Conservation (phyloP, 92 coral and sea anemone species). For the Parazoanthus atlanticus region DNA sequence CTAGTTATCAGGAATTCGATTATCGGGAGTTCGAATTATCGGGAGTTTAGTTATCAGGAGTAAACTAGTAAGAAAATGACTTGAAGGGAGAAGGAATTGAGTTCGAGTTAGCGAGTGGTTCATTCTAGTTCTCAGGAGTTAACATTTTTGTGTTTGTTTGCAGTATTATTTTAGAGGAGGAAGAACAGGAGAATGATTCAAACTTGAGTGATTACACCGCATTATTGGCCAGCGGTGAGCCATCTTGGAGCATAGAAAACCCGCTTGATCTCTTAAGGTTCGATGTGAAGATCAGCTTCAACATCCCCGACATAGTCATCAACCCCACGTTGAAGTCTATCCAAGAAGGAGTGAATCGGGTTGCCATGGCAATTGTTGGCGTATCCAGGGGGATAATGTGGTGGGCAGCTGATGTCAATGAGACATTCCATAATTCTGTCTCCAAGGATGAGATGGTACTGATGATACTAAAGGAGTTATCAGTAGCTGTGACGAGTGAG, state of each 20-base stretch:
- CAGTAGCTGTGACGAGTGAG: conserved; percentile 87
- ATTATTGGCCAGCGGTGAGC: conserved; percentile 4
- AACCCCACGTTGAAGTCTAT: conserved; percentile 78
- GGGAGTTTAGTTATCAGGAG: too few species aligned
- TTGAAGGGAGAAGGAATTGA: too few species aligned
- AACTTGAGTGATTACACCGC: conserved; percentile 33
- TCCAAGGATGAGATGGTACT: conserved; percentile 70
- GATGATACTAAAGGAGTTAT: conserved; percentile 59
- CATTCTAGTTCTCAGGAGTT: too few species aligned
- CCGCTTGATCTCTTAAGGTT: conserved; percentile 71
- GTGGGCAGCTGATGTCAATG: conserved; percentile 99
- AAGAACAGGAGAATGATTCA: conserved; percentile 22
- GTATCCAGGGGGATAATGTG: conserved; percentile 87
- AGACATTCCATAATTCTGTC: conserved; percentile 80
- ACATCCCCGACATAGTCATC: conserved; percentile 92
- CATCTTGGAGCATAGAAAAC: conserved; percentile 36
- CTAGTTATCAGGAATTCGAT: too few species aligned
- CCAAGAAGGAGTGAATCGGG: conserved; percentile 81
- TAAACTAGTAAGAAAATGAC: too few species aligned
- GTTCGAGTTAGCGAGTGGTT: too few species aligned
- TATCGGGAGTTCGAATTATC: too few species aligned
- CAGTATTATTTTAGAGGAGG: conserved; percentile 29
- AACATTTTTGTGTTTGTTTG: too few species aligned
- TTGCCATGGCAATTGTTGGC: conserved; percentile 76
- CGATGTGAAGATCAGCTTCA: conserved; percentile 85